Evolutionary conservation across 2,888 invertebrate genomes (phyloP), one percentile per base, ranked within the genome.

Genomic region (Callyntrura guangdongensis): DNA sequence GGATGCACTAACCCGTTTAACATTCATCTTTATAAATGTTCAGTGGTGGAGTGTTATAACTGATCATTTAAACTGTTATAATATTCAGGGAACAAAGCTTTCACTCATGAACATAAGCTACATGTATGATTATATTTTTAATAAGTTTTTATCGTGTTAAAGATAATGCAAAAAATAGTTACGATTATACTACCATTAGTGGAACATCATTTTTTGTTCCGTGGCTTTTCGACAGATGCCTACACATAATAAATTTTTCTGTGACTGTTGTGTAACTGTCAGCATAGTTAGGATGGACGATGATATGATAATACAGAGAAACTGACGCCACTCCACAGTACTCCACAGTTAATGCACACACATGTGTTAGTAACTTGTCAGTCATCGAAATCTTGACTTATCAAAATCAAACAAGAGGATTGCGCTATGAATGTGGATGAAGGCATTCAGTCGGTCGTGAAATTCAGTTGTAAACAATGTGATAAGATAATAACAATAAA

Each of bases 401-500:
- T 67, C 67, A 67, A 67, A 67, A 2, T 25, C 22, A 27, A 67
- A 12, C 27, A 67, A 11, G 27, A 27, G 67, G 25, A 67, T 36
- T 36, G 27, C 27, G 67, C 27, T 8, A 67, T n/a, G n/a, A n/a
- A n/a, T n/a, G 27, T 27, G 27, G 25, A 3, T 12, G 12, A 25
- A 27, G 45, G 36, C 45, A 72, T 45, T 17, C 45, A 17, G 11
- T 45, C 36, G 9, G 11, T 72, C 36, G 45, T 72, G 45, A 72
- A 72, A 45, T 72, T 72, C 22, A 72, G n/a, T 3, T 0, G 45
- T 47, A 72, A 72, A 69, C 69, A 69, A 36, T n/a, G 0, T 5
- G 72, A 72, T 72, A 72, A 72, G 72, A 72, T 72, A 72, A 45
- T 11, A 72, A 47, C 72, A 72, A 72, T 72, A 72, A 72, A 72